Evolutionary conservation across 92 coral and sea anemone genomes (phyloP), one percentile per base, ranked within the genome.

Genomic region (Zoanthus sociatus): DNA sequence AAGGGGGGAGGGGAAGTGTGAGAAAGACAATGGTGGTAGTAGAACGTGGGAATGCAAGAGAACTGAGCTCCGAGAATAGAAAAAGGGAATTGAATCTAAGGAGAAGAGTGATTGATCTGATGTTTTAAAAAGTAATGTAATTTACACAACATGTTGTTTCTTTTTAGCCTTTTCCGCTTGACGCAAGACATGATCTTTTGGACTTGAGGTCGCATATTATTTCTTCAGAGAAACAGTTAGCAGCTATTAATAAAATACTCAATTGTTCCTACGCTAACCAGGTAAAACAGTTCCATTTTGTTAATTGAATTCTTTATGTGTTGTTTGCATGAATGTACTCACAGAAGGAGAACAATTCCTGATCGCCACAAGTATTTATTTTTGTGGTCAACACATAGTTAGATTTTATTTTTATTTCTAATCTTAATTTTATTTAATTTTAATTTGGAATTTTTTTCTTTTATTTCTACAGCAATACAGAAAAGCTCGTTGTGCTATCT

Each of bases 211-310:
- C 74, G 20, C 15, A 81, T 47, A 51, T 81, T 6, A 46, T 11
- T 48, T 13, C 56, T 10, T 45, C 75, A 14, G 76, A 81, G 42
- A 81, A 53, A 1, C 42, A 32, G 10, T 60, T 81, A 18, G 85
- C 76, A 48, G 58, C 8, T 6, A 8, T 81, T 31, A 81, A 81
- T 20, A 81, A 67, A 54, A 47, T 74, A 45, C 30, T 81, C 42
- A 81, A 81, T 56, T 81, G 85, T 46, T 64, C 85, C 45, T 81
- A 81, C 66, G 73, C 53, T 32, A 81, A 81, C 58, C 76, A 81
- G 85, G 85, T 81, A 66, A 64, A 48, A 13, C 63, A n/a, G 3
- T 8, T 2, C 16, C 1, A 9, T 58, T 14, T 58, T 13, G 13
- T 0, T 11, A 58, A 58, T 12, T 67, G 73, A 67, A 7, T 67